These are phyloP conservation scores for Polyergus mexicanus DNA, from an alignment of 1,140 invertebrate species.

Conservation along the genomic window DNA sequence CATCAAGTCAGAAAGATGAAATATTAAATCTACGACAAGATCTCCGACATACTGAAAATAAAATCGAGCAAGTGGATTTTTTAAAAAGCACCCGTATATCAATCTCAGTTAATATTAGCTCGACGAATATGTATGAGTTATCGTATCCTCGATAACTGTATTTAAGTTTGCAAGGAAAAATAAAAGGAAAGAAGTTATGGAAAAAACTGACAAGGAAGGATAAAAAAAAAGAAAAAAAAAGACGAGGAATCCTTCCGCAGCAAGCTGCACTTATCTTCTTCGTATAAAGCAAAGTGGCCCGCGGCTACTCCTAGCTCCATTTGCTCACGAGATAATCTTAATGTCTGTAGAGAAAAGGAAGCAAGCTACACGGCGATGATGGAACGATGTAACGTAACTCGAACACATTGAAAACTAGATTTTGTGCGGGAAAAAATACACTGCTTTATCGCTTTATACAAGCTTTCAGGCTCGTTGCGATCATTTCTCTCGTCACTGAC, in stretches of 20 bases:
- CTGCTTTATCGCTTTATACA: not conserved
- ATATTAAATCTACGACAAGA: slow-evolving; percentile 27
- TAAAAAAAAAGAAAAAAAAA: slow-evolving; percentile 26
- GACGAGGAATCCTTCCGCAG: slow-evolving; percentile 30
- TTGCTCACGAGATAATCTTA: slow-evolving; percentile 52
- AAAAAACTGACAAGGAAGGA: slow-evolving; percentile 26
- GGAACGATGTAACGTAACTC: slow-evolving; percentile 36
- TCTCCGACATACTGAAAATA: not conserved
- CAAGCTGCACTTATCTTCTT: slow-evolving; percentile 35
- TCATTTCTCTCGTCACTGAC: not conserved
- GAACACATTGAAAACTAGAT: slow-evolving; percentile 16
- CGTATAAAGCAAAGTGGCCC: slow-evolving; percentile 56
- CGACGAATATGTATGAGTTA: slow-evolving; percentile 43
- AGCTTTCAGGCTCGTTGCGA: not conserved
- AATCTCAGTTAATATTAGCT: slow-evolving; percentile 18
- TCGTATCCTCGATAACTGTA: slow-evolving; percentile 31
- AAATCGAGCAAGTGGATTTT: slow-evolving; percentile 3
- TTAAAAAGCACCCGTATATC: slow-evolving; percentile 19
- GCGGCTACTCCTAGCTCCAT: slow-evolving; percentile 45
- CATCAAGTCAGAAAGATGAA: not conserved
- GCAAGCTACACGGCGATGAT: slow-evolving; percentile 7
- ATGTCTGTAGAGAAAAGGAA: slow-evolving; percentile 19
- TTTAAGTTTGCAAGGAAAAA: slow-evolving; percentile 21
- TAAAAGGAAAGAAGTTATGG: not conserved
- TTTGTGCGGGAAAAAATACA: not conserved